phyloP scores from a whole-genome alignment of 2,888 invertebrate species.

The Chloromyia formosa region DNA sequence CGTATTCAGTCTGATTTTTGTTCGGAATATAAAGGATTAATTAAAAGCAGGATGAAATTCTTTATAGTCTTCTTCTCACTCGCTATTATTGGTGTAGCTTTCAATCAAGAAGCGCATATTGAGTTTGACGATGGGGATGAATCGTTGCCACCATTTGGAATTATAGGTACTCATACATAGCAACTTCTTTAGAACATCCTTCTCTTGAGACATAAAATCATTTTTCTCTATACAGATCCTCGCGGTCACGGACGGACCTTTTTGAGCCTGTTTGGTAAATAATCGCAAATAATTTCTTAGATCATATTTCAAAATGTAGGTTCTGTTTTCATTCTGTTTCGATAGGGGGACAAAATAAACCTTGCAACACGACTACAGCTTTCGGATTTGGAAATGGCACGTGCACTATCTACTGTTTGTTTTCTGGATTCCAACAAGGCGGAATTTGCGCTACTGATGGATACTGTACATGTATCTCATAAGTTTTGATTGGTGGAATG shows the following conservation, averaged over 20 bases:
- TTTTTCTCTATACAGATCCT: conserved; percentile 1
- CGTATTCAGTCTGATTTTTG: too few species aligned
- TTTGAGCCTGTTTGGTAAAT: conserved; percentile 1
- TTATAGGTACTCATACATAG: conserved; percentile 5
- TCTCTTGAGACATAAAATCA: too few species aligned
- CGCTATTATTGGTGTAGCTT: not conserved
- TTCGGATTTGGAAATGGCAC: conserved; percentile 45
- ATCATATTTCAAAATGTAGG: not conserved
- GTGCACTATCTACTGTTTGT: conserved; percentile 46
- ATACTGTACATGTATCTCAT: conserved; percentile 17
- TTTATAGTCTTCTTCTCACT: conserved; percentile 1
- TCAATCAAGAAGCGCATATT: not conserved
- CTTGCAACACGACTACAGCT: conserved; percentile 43
- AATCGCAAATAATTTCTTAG: not conserved
- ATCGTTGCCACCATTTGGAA: not conserved
- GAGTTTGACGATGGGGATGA: not conserved
- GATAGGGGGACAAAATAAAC: conserved; percentile 30
- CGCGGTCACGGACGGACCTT: not conserved
- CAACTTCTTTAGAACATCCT: not conserved
- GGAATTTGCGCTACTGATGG: conserved; percentile 37
- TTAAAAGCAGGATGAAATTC: too few species aligned
- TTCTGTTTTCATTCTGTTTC: not conserved
- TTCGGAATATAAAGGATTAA: too few species aligned
- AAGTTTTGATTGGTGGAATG: too few species aligned
- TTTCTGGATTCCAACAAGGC: conserved; percentile 45